A percentile compares a stretch with the other conserved stretches of the same genome.
Conservation (phyloP, 2,797 vertebrate genomes). For the Odontamblyopus rebecca region DNA sequence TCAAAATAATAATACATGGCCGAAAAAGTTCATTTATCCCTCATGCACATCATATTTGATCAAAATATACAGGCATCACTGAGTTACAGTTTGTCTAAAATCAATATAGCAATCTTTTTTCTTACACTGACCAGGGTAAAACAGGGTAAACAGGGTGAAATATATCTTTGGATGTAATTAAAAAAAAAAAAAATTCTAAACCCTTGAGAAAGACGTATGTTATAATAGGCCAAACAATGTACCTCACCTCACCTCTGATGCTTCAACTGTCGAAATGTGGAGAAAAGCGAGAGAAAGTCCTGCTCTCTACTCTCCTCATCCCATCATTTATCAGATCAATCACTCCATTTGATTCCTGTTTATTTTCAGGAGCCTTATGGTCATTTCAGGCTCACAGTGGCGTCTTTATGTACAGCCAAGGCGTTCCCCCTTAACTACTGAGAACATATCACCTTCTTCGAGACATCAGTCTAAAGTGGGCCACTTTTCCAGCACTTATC, state of each 20-base stretch:
- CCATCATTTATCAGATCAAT: conserved; percentile 74
- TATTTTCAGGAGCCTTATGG: conserved; percentile 73
- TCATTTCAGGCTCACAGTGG: conserved; percentile 70
- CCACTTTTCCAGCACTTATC: conserved; percentile 63
- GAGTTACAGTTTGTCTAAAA: neutral
- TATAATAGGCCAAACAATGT: conserved; percentile 20
- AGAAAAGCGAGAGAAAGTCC: conserved; percentile 12
- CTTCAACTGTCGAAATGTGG: neutral
- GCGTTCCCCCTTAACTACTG: conserved; percentile 48
- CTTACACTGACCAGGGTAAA: neutral
- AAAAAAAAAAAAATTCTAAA: too few relatives aligned
- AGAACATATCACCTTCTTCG: conserved; percentile 43
- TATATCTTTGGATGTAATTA: conserved; percentile 2
- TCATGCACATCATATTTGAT: neutral
- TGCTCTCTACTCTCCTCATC: conserved; percentile 34
- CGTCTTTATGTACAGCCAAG: conserved; percentile 67
- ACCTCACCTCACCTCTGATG: conserved; percentile 4
- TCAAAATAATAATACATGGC: too few relatives aligned
- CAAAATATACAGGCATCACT: neutral
- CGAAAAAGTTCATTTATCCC: too few relatives aligned
- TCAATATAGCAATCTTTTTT: neutral
- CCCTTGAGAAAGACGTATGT: neutral
- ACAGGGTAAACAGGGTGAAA: neutral
- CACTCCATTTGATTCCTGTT: conserved; percentile 75
- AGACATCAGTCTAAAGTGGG: conserved; percentile 62